Evolutionary conservation across 2,113 vertebrate species (phyloP).

Genomic region (Stigmatopora argus): DNA sequence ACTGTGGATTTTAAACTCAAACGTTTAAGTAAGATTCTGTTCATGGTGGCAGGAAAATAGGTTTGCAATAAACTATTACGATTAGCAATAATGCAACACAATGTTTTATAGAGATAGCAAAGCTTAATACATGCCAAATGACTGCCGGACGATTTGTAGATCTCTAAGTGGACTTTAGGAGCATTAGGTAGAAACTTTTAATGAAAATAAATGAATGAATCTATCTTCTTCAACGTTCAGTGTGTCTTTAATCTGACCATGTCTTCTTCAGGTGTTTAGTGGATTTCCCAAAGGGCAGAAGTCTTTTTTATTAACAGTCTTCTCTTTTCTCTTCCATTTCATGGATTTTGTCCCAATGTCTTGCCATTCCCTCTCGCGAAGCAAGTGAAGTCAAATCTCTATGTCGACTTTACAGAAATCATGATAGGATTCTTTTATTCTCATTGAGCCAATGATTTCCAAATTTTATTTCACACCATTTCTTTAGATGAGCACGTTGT

Average conservation of each 20-base stretch:
- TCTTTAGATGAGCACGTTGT: conserved; percentile 46
- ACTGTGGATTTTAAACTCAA: conserved; percentile 10
- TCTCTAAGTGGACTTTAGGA: neutral
- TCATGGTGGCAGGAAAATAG: conserved; percentile 10
- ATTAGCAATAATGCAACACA: conserved; percentile 32
- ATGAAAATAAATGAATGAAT: neutral
- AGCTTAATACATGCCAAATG: neutral
- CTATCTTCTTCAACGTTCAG: conserved; percentile 23
- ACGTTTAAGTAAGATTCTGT: conserved; percentile 21
- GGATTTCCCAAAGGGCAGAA: conserved; percentile 32
- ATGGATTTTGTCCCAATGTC: conserved; percentile 32
- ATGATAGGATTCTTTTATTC: conserved; percentile 5
- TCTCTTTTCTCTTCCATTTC: conserved; percentile 31
- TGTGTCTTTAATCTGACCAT: conserved; percentile 34
- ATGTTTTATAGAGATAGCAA: neutral
- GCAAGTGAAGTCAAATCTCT: conserved; percentile 23
- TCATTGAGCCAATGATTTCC: conserved; percentile 20
- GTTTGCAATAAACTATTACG: conserved; percentile 33
- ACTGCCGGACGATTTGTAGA: conserved; percentile 12
- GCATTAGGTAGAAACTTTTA: neutral
- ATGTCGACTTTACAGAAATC: conserved; percentile 25
- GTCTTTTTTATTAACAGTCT: conserved; percentile 49
- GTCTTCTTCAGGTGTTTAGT: conserved; percentile 48
- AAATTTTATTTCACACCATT: conserved; percentile 29
- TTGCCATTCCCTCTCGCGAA: conserved; percentile 17